Base-by-base conservation (phyloP, 2,888 invertebrate genomes). In the Drosophila meridionalis region DNA sequence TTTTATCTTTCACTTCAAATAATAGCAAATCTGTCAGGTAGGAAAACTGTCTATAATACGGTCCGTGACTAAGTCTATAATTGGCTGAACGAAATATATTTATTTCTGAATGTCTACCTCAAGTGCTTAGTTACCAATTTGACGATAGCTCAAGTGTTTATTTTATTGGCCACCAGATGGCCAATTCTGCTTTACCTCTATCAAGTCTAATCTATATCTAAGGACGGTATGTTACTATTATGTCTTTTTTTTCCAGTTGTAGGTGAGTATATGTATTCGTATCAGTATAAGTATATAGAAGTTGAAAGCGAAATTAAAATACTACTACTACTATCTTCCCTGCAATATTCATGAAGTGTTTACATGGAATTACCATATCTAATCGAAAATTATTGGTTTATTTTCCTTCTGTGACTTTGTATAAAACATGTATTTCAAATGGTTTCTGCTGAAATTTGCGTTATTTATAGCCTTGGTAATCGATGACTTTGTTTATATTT, bases 111-210 rank as follows among this genome's bases (percentile, higher is more conserved):
- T 0, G 2, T 20, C 32, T 8, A 11, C 14, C 30, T 40, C 20
- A 47, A 56, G 57, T 57, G 14, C 30, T 5, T 47, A 3, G 30
- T 0, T 1, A 30, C 2, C 30, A 32, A 63, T 48, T 48, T 40
- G 11, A 26, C 40, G 30, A 58, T 58, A 56, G 8, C 56, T 47
- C 14, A 45, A 40, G 40, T 40, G 40, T 40, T 40, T 2, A 40
- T 40, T 40, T 14, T 14, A 40, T 3, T 34, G 34, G 34, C 34
- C 7, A 40, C 40, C 14, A 40, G 6, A n/a, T 40, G 40, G 7
- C 7, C 6, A 40, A 12, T 14, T 40, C 40, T 40, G 40, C 38
- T 40, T 40, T 40, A 14, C 5, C 40, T 0, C 36, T 36, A 36
- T 36, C 36, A 4, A 36, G 36, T 36, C 11, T 36, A 11, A 36